Percentiles rank a stretch among this genome's conserved stretches.
Conservation (phyloP, 2,888 invertebrate species). For the Hedya salicella region DNA sequence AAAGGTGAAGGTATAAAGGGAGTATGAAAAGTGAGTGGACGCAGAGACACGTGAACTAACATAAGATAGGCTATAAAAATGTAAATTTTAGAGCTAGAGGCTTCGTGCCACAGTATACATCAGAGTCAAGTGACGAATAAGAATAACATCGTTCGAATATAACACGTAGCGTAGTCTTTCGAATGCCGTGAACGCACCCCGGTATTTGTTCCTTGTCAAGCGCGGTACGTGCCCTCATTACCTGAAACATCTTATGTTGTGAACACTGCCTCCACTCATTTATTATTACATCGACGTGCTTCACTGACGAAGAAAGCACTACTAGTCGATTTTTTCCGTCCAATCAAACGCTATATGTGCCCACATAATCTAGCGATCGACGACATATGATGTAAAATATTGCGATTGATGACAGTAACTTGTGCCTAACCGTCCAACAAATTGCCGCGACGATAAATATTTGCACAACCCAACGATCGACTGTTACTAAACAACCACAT, state of each 20-base stretch:
- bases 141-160: slow-evolving; percentile 37
- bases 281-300: slow-evolving; percentile 30
- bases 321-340: slow-evolving; percentile 10
- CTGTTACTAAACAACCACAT: slow-evolving; percentile 67
- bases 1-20: not conserved
- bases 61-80: not conserved
- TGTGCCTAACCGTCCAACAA: slow-evolving; percentile 49
- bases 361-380: slow-evolving; percentile 15
- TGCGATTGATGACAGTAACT: slow-evolving; percentile 19
- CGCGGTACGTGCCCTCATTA: slow-evolving; percentile 70
- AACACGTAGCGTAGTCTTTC: slow-evolving; percentile 57
- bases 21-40: not conserved
- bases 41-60: not conserved
- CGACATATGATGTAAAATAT: slow-evolving; percentile 11
- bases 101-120: not conserved
- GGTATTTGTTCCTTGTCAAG: slow-evolving; percentile 70
- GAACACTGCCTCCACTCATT: slow-evolving; percentile 46
- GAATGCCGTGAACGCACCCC: slow-evolving; percentile 58
- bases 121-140: slow-evolving; percentile 18
- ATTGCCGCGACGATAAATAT: slow-evolving; percentile 59
- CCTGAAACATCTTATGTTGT: slow-evolving; percentile 56
- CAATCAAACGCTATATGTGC: slow-evolving; percentile 19
- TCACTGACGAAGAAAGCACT: slow-evolving; percentile 16
- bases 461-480: slow-evolving; percentile 62
- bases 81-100: not conserved